These are phyloP conservation scores for Cryptus armator DNA, from an alignment of 2,888 invertebrate species.

Conservation along the genomic window DNA sequence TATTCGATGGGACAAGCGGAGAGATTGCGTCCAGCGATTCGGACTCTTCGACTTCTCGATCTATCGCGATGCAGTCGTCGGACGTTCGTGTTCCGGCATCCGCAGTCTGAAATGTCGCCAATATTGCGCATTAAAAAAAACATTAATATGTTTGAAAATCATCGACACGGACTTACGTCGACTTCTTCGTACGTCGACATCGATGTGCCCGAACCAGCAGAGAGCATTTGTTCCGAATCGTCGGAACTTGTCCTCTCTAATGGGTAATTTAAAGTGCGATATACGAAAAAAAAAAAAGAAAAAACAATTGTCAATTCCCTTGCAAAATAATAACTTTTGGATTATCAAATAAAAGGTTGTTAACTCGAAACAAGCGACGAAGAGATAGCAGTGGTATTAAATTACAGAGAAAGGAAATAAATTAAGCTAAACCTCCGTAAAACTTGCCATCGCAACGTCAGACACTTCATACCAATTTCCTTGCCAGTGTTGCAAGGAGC, in stretches of 20 bases:
- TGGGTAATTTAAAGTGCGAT: slow-evolving; percentile 6
- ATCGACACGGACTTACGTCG: slow-evolving; percentile 41
- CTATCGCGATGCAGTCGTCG: slow-evolving; percentile 28
- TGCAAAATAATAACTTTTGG: background rate
- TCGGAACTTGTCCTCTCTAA: slow-evolving; percentile 73
- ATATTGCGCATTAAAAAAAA: background rate
- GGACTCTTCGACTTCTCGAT: background rate
- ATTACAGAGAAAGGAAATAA: background rate
- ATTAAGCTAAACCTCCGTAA: background rate
- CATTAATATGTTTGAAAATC: background rate
- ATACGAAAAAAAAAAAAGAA: background rate
- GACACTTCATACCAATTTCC: slow-evolving; percentile 68
- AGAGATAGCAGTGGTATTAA: background rate
- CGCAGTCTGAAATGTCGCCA: slow-evolving; percentile 33
- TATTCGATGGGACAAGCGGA: background rate
- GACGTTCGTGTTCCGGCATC: slow-evolving; percentile 57
- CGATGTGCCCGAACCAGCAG: slow-evolving; percentile 67
- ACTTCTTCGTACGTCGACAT: slow-evolving; percentile 60
- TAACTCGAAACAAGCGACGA: background rate
- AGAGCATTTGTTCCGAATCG: slow-evolving; percentile 65
- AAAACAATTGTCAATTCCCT: background rate
- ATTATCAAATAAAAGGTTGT: background rate
- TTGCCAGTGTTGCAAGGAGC: slow-evolving; percentile 57
- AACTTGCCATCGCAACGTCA: background rate
- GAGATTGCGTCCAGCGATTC: slow-evolving; percentile 17